Evolutionary conservation across 2,113 vertebrate genomes (phyloP), one percentile per base, ranked within the genome.

Genomic region (Ameiurus melas): DNA sequence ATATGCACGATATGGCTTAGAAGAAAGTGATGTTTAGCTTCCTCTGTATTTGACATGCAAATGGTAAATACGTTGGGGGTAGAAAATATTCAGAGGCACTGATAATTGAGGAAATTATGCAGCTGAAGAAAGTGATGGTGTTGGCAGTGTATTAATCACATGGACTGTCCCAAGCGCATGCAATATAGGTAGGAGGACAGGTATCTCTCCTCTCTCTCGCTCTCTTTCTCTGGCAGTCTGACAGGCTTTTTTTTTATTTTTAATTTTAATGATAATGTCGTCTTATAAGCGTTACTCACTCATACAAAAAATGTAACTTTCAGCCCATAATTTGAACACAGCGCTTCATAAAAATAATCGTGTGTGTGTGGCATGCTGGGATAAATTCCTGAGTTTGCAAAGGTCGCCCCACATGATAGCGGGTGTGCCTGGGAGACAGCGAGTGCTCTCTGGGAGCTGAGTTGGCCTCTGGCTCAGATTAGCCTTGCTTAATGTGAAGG

Each of bases 301-400:
- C 33, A 30, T 4, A 39, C n/a, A 30, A 30, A 68, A 30, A 2
- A 13, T 30, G 30, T 68, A 36, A 19, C 30, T 19, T 71, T 71
- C 33, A 73, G 39, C 9, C 36, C 39, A 25, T 77, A 39, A 77
- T 27, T 77, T 77, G 39, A 77, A 47, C 2, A 39, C 39, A 77
- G 39, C 25, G 36, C 39, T 73, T 73, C 70, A 73, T 73, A 39
- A 22, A 73, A 73, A 39, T 39, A 73, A 47, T 14, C 73, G 5
- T 47, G 30, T 70, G 70, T n/a, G 43, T 16, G 13, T 30, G 27
- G 17, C 85, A 68, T 64, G 71, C 90, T 89, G 87, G 60, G 87
- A 87, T 91, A 87, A 82, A 91, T 90, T 89, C 89, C 71, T 39
- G 36, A 90, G 87, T 84, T 89, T 81, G 87, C 55, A 82, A 90